Conservation (phyloP, 1,140 invertebrate genomes). For the Subanguina moxae region DNA sequence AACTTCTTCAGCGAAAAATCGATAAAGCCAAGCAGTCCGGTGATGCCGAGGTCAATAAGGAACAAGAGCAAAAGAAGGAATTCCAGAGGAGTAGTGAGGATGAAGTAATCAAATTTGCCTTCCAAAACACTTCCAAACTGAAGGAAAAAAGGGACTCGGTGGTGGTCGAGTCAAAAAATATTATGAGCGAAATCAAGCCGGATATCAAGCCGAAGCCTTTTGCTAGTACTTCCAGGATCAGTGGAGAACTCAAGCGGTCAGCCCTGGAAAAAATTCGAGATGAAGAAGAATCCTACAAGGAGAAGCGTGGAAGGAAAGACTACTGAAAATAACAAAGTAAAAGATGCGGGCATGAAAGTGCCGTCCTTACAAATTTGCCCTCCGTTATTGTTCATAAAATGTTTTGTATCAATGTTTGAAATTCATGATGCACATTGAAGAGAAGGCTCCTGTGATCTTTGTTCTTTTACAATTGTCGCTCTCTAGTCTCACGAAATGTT, state of each 20-base stretch:
- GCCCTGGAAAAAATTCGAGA: constrained; percentile 79
- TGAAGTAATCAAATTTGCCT: constrained; percentile 7
- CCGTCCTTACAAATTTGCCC: no score
- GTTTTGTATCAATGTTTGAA: no score
- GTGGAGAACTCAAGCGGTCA: constrained; percentile 62
- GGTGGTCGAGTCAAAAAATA: constrained; percentile 29
- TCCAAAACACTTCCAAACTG: not conserved
- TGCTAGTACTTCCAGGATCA: not conserved
- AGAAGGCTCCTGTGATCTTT: not conserved
- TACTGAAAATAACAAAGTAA: no score
- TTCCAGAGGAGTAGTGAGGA: not conserved
- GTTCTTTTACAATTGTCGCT: no score
- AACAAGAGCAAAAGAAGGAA: not conserved
- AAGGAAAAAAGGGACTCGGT: not conserved
- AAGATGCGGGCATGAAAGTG: no score
- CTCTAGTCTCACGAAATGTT: no score
- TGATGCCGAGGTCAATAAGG: not conserved
- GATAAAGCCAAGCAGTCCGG: constrained; percentile 26
- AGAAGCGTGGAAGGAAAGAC: constrained; percentile 67
- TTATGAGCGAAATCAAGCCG: constrained; percentile 23
- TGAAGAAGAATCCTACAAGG: constrained; percentile 70
- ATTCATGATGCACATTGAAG: no score
- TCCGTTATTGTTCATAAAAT: no score
- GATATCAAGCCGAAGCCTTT: not conserved
- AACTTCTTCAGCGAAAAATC: constrained; percentile 50